phyloP scores from a whole-genome alignment of 2,113 vertebrate species.

The Lepisosteus osseus region DNA sequence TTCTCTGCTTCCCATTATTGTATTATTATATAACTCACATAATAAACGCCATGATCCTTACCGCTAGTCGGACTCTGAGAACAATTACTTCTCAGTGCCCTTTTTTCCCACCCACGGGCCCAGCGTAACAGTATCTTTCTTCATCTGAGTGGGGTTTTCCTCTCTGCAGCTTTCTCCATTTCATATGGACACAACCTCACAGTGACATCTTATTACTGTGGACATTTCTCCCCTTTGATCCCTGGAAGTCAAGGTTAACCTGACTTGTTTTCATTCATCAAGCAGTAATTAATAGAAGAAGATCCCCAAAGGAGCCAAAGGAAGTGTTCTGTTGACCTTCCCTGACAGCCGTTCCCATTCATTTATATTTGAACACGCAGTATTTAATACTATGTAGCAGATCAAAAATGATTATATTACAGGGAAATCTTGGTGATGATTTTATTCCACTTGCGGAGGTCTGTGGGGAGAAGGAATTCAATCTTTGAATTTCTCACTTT shows the following conservation, averaged over 20 bases:
- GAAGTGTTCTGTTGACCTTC: slow-evolving; percentile 7
- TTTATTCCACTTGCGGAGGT: too few species aligned
- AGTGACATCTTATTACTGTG: slow-evolving; percentile 22
- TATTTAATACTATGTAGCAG: not conserved
- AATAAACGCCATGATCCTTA: too few species aligned
- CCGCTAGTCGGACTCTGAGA: too few species aligned
- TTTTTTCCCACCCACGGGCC: too few species aligned
- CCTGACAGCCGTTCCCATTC: slow-evolving; percentile 1
- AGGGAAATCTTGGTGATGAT: not conserved
- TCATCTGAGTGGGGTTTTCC: not conserved
- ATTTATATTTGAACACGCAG: not conserved
- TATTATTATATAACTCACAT: too few species aligned
- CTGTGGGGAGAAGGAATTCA: too few species aligned
- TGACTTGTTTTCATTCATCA: slow-evolving; percentile 19
- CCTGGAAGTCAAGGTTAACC: slow-evolving; percentile 30
- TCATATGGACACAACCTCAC: not conserved
- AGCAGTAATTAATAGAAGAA: slow-evolving; percentile 24
- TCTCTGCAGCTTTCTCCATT: not conserved
- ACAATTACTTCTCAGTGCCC: too few species aligned
- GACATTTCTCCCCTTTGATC: slow-evolving; percentile 20
- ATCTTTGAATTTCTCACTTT: too few species aligned
- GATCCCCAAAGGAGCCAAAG: too few species aligned
- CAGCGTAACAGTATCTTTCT: not conserved
- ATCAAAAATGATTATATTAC: not conserved
- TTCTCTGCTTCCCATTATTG: too few species aligned